Percentiles rank a stretch among this genome's conserved stretches.
phyloP scores from a whole-genome alignment of 2,113 vertebrate genomes.

The Polypterus bichir region DNA sequence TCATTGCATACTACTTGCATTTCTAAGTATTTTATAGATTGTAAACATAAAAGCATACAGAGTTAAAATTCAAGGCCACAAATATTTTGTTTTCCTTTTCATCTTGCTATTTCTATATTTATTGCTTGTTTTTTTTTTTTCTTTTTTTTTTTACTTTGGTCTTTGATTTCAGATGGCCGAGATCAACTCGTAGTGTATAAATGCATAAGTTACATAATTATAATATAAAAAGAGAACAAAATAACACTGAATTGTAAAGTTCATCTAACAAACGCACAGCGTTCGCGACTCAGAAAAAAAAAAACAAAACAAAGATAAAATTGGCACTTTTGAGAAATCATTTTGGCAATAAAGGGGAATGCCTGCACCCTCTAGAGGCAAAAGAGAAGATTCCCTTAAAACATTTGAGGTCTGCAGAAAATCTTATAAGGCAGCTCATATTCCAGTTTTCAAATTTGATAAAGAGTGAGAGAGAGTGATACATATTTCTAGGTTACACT shows the following conservation, averaged over 20 bases:
- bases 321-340: conserved; percentile 36
- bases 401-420: conserved; percentile 43
- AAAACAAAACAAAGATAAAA: conserved; percentile 39
- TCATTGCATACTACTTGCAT: conserved; percentile 69
- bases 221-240: conserved; percentile 71
- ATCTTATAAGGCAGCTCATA: conserved; percentile 56
- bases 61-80: conserved; percentile 74
- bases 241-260: conserved; percentile 67
- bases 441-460: conserved; percentile 63
- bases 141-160: conserved; percentile 19
- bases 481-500: neutral
- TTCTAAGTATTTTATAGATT: conserved; percentile 66
- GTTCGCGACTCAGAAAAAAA: conserved; percentile 69
- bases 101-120: conserved; percentile 27
- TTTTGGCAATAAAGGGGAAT: conserved; percentile 29
- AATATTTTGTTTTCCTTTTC: conserved; percentile 22
- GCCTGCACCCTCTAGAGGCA: conserved; percentile 33
- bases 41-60: conserved; percentile 79
- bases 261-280: conserved; percentile 89
- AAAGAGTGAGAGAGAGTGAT: conserved; percentile 5
- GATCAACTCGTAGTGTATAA: conserved; percentile 95
- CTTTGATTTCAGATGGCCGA: conserved; percentile 74
- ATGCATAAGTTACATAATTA: conserved; percentile 93
- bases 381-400: conserved; percentile 32
- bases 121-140: conserved; percentile 42